These are phyloP conservation scores for Phrixothrix hirtus DNA, from an alignment of 2,888 invertebrate species.

Conservation along the genomic window DNA sequence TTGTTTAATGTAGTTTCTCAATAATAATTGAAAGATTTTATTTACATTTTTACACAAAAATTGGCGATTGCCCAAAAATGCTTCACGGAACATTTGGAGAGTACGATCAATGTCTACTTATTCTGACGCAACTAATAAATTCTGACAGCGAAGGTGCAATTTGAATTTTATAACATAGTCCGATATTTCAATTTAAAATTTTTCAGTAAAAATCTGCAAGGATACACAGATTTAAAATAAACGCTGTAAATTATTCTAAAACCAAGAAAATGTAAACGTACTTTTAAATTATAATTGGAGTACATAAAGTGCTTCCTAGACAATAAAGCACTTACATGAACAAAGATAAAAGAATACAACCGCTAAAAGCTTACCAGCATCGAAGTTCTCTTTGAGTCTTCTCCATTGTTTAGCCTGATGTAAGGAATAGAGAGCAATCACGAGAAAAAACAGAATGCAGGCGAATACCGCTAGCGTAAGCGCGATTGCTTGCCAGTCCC, in stretches of 20 bases:
- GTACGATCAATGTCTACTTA: no score
- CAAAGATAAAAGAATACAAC: constrained; percentile 8
- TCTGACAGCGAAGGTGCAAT: background rate
- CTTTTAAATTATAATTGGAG: background rate
- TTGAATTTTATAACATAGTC: background rate
- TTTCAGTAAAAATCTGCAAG: no score
- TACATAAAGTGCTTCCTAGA: background rate
- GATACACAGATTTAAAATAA: no score
- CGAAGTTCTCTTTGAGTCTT: constrained; percentile 74
- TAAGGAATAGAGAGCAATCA: constrained; percentile 74
- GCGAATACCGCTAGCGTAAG: constrained; percentile 74
- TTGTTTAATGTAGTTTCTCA: no score
- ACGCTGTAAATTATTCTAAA: background rate
- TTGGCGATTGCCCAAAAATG: no score
- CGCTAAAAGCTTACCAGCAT: constrained; percentile 66
- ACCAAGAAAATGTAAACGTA: background rate
- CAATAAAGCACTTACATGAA: constrained; percentile 1
- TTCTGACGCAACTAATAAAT: no score
- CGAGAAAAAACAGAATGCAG: constrained; percentile 78
- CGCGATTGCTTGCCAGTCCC: constrained; percentile 77
- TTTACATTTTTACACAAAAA: no score
- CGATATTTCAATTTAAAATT: no score
- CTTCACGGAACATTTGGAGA: no score
- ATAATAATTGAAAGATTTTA: no score
- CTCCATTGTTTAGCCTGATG: constrained; percentile 81